A percentile compares a stretch with the other conserved stretches of the same genome.
phyloP scores from a whole-genome alignment of 2,888 invertebrate genomes.

The Spodoptera picta region DNA sequence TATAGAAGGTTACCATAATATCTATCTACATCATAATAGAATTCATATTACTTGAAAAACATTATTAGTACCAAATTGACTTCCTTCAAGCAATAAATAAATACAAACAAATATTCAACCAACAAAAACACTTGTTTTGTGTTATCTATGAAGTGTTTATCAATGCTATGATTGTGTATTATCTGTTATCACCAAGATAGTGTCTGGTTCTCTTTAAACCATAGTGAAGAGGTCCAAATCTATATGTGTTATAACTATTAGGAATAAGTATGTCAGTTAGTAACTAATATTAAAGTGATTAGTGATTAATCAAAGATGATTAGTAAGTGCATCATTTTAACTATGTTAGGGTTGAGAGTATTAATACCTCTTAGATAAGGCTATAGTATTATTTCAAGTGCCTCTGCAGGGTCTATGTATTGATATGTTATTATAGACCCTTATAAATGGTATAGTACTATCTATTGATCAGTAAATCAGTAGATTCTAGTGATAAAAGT shows the following conservation, averaged over 20 bases:
- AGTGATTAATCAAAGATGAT: neutral
- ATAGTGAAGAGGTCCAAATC: conserved; percentile 19
- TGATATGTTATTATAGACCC: too few species aligned
- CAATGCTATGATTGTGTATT: conserved; percentile 45
- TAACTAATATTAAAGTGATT: neutral
- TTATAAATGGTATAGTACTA: too few species aligned
- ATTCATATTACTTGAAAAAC: neutral
- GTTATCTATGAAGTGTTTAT: conserved; percentile 47
- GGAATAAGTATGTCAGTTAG: conserved; percentile 16
- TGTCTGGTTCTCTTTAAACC: conserved; percentile 18
- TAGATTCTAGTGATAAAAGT: too few species aligned
- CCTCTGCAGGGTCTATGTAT: too few species aligned
- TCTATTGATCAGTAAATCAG: too few species aligned
- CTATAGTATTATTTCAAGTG: too few species aligned
- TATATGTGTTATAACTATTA: conserved; percentile 3
- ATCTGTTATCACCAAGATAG: conserved; percentile 40
- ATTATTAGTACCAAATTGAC: too few species aligned
- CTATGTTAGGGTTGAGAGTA: too few species aligned
- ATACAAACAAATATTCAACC: conserved; percentile 1
- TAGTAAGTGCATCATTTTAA: conserved; percentile 7
- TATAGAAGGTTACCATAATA: too few species aligned
- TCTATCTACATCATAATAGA: neutral
- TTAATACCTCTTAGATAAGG: too few species aligned
- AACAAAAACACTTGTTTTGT: conserved; percentile 16
- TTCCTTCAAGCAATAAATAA: too few species aligned